phyloP scores from a whole-genome alignment of 2,797 vertebrate genomes.

The Argyrosomus regius region DNA sequence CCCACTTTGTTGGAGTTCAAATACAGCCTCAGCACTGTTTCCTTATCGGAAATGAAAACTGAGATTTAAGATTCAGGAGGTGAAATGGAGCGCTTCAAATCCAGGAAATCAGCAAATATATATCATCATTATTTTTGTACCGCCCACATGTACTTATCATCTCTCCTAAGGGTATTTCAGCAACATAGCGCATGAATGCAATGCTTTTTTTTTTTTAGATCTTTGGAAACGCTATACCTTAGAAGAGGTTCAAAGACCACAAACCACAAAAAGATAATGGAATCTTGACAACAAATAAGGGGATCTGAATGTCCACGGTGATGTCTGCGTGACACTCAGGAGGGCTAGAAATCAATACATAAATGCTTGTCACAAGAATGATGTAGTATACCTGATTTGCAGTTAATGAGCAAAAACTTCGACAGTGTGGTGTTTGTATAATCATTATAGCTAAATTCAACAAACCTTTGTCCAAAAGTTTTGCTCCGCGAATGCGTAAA shows the following conservation, averaged over 20 bases:
- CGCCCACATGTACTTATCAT: neutral
- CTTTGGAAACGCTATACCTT: neutral
- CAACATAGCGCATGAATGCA: neutral
- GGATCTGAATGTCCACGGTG: neutral
- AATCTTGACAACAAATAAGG: neutral
- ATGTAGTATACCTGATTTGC: neutral
- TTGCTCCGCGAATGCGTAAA: neutral
- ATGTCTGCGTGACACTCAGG: no score
- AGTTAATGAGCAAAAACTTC: neutral
- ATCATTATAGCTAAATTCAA: neutral
- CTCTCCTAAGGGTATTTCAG: neutral
- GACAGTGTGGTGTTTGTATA: neutral
- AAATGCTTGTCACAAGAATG: no score
- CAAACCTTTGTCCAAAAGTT: neutral
- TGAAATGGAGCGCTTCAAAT: neutral
- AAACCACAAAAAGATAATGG: neutral
- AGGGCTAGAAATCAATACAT: no score
- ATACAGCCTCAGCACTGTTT: neutral
- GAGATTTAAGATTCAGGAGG: neutral
- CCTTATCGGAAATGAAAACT: neutral
- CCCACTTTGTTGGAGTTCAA: neutral
- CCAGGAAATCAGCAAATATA: neutral
- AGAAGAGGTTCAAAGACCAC: neutral
- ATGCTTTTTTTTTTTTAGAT: neutral
- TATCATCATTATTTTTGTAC: neutral